A percentile compares a stretch with the other conserved stretches of the same genome.
These are phyloP conservation scores for Sarcoramphus papa DNA, from an alignment of 2,797 vertebrate genomes.

Conservation along the genomic window DNA sequence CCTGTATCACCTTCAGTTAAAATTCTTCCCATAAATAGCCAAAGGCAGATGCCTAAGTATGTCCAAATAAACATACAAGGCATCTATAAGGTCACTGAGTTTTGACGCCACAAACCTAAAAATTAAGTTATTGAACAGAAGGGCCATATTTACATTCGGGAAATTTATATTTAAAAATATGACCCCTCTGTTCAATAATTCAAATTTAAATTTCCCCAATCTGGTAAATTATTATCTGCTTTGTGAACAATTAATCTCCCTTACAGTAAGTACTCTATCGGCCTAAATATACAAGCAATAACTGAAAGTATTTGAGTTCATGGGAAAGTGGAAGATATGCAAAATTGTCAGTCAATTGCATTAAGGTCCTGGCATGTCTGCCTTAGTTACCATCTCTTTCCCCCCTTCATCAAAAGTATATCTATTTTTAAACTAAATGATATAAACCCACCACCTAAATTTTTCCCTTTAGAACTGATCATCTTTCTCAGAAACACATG, in stretches of 20 bases:
- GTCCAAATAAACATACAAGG: neutral
- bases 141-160: neutral
- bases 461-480: neutral
- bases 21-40: neutral
- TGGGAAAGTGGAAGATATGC: neutral
- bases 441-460: neutral
- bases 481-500: neutral
- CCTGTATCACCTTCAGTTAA: neutral
- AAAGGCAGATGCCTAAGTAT: neutral
- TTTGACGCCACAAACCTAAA: neutral
- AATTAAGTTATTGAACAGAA: neutral
- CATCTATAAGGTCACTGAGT: neutral
- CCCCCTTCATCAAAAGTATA: neutral
- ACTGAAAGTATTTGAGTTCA: neutral
- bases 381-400: neutral
- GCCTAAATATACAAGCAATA: neutral
- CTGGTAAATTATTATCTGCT: neutral
- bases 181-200: neutral
- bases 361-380: neutral
- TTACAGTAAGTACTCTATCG: neutral
- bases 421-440: neutral
- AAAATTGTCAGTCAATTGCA: neutral
- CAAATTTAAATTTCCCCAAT: neutral
- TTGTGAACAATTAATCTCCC: neutral
- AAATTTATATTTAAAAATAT: neutral